Evolutionary conservation across 1,140 invertebrate genomes (phyloP).

Genomic region (Rhopalosiphum maidis): DNA sequence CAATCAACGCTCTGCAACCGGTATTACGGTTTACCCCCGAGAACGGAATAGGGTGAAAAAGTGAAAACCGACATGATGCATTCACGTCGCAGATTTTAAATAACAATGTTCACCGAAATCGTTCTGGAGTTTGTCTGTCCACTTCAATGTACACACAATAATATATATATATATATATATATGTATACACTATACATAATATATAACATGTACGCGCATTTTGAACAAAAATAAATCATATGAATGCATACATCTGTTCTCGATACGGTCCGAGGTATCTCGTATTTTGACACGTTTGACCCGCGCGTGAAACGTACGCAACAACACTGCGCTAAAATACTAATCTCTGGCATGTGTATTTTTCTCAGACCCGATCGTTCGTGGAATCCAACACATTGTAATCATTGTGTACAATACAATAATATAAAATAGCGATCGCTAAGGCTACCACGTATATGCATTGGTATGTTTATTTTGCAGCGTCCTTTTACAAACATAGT

Average conservation of each 20-base stretch:
- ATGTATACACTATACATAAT: not conserved
- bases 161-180: not conserved
- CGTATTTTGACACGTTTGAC: conserved; percentile 36
- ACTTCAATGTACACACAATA: not conserved
- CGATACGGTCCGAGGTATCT: not conserved
- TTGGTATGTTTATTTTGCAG: not conserved
- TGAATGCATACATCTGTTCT: conserved; percentile 8
- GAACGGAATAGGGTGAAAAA: not conserved
- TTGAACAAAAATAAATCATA: not conserved
- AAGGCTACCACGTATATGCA: not conserved
- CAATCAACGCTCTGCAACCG: not conserved
- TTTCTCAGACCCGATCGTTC: conserved; percentile 37
- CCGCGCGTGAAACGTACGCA: not conserved
- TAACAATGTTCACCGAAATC: not conserved
- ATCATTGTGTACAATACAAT: not conserved
- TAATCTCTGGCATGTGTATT: conserved; percentile 34
- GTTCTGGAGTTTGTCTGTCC: not conserved
- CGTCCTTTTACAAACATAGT: not conserved
- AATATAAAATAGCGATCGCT: not conserved
- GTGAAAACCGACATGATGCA: not conserved
- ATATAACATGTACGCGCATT: not conserved
- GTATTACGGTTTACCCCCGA: not conserved
- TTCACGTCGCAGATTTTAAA: not conserved
- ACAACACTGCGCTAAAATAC: not conserved
- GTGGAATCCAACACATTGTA: not conserved